Conservation (phyloP, 2,888 invertebrate species). For the Xylophagus ater region DNA sequence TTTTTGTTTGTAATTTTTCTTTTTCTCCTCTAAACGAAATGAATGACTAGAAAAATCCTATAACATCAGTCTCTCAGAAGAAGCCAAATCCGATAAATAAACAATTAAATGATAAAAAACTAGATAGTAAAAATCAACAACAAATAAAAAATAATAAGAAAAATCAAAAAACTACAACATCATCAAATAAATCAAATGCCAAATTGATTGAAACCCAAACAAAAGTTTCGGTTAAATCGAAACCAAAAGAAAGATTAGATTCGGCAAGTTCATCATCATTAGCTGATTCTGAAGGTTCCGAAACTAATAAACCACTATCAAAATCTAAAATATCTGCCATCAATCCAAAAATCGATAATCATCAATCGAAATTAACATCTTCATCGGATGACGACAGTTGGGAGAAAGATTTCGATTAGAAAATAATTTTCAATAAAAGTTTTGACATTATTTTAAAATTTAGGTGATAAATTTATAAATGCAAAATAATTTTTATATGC, state of each 20-base stretch:
- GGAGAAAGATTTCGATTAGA: constrained; percentile 51
- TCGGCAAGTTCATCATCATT: too few relatives aligned
- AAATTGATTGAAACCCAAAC: background rate
- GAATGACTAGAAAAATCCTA: background rate
- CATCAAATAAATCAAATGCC: constrained; percentile 4
- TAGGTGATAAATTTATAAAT: too few relatives aligned
- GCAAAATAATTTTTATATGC: too few relatives aligned
- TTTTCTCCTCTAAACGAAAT: too few relatives aligned
- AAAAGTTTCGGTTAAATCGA: background rate
- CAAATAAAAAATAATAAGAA: constrained; percentile 3
- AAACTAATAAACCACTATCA: background rate
- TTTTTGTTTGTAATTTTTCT: too few relatives aligned
- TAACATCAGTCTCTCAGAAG: background rate
- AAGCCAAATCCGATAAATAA: constrained; percentile 1
- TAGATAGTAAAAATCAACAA: too few relatives aligned
- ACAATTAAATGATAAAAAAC: constrained; percentile 7
- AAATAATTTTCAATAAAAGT: constrained; percentile 21
- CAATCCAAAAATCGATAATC: background rate
- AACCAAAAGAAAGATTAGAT: background rate
- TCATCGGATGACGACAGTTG: constrained; percentile 48
- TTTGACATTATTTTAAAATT: too few relatives aligned
- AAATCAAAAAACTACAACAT: constrained; percentile 6
- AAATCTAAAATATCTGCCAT: constrained; percentile 9
- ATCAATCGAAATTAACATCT: constrained; percentile 16
- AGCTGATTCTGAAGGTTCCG: too few relatives aligned